Conservation (phyloP, 2,113 vertebrate species). For the Oostethus manadensis region DNA sequence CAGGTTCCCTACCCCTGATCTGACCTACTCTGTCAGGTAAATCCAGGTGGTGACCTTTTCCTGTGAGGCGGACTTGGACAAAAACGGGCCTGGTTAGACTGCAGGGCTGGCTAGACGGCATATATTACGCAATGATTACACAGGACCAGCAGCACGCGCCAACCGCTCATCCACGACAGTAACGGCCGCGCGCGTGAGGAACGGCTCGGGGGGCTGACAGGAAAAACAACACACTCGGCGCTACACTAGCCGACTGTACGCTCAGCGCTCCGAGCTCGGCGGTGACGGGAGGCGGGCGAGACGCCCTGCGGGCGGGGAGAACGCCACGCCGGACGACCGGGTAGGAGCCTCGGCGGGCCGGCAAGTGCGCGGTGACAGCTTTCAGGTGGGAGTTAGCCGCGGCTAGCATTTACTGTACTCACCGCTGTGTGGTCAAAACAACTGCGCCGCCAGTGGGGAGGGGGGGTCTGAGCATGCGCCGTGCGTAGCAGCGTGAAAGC, state of each 20-base stretch:
- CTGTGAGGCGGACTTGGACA: background rate
- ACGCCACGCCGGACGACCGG: constrained; percentile 11
- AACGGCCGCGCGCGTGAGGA: background rate
- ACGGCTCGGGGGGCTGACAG: background rate
- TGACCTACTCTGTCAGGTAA: too few species aligned
- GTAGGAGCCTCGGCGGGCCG: too few species aligned
- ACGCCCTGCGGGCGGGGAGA: background rate
- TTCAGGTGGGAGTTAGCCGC: constrained; percentile 4
- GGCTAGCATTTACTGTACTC: constrained; percentile 49
- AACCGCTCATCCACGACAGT: too few species aligned
- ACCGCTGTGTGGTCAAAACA: constrained; percentile 60
- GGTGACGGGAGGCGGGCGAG: background rate
- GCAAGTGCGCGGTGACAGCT: constrained; percentile 5
- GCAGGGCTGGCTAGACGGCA: too few species aligned
- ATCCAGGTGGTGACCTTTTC: too few species aligned
- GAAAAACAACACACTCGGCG: constrained; percentile 2
- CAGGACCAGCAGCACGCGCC: too few species aligned
- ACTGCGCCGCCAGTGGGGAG: constrained; percentile 60
- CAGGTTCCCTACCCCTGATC: too few species aligned
- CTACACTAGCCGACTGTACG: constrained; percentile 25
- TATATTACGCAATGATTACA: background rate
- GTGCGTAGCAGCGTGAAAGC: constrained; percentile 25
- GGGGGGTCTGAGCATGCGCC: constrained; percentile 62
- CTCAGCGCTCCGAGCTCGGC: constrained; percentile 2
- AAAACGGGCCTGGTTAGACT: background rate